Conservation (phyloP, 2,888 invertebrate genomes). For the Tineola bisselliella region DNA sequence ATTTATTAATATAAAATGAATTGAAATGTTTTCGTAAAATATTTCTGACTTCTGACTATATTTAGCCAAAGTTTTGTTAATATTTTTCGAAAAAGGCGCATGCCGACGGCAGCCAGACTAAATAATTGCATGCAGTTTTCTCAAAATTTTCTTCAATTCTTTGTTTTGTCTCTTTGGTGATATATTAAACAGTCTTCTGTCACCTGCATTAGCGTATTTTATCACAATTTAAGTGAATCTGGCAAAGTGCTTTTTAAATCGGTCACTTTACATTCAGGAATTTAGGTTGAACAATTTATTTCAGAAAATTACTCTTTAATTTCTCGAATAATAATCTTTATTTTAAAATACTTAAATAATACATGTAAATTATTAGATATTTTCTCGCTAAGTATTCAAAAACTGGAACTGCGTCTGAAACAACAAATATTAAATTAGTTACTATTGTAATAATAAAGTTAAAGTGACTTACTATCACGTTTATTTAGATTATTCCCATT, state of each 20-base stretch:
- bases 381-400: too few species aligned
- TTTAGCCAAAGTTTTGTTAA: slow-evolving; percentile 5
- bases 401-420: too few species aligned
- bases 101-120: slow-evolving; percentile 33
- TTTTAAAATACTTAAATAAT: not conserved
- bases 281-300: not conserved
- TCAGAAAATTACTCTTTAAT: not conserved
- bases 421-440: too few species aligned
- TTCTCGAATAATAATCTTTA: too few species aligned
- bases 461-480: too few species aligned
- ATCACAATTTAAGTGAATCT: not conserved
- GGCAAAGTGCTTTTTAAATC: not conserved
- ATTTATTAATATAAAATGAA: too few species aligned
- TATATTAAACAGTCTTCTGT: slow-evolving; percentile 22
- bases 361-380: too few species aligned
- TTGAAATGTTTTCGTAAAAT: too few species aligned
- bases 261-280: not conserved
- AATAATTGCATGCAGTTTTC: slow-evolving; percentile 22
- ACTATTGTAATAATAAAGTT: too few species aligned
- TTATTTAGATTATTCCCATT: too few species aligned
- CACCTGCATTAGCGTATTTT: slow-evolving; percentile 21
- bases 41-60: not conserved
- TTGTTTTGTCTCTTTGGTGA: slow-evolving; percentile 22
- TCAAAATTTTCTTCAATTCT: slow-evolving; percentile 11
- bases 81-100: slow-evolving; percentile 12